phyloP scores from a whole-genome alignment of 2,888 invertebrate genomes.

The Oscheius onirici region DNA sequence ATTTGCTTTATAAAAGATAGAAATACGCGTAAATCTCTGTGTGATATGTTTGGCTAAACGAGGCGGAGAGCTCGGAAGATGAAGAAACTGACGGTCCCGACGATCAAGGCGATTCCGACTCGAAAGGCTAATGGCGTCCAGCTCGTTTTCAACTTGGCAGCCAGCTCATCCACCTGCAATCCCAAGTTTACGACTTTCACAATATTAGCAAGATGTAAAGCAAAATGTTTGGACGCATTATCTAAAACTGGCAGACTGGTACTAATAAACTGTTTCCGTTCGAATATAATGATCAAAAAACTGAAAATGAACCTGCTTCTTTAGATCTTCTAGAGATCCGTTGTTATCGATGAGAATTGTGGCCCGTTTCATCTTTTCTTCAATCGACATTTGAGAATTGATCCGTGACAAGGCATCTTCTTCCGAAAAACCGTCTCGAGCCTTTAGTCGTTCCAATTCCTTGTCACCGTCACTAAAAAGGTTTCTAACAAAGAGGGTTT shows the following conservation, averaged over 20 bases:
- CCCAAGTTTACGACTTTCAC: no score
- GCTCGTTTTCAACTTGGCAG: conserved; percentile 36
- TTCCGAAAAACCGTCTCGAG: conserved; percentile 55
- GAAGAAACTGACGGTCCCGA: conserved; percentile 30
- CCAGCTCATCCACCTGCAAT: conserved; percentile 26
- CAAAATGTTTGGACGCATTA: no score
- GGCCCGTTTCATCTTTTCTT: conserved; percentile 54
- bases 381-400: conserved; percentile 61
- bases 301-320: conserved; percentile 38
- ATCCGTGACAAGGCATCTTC: conserved; percentile 60
- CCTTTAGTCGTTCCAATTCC: conserved; percentile 60
- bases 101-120: conserved; percentile 32
- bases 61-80: conserved; percentile 6
- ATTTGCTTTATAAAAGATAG: neutral
- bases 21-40: neutral
- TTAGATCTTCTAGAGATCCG: conserved; percentile 52
- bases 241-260: neutral
- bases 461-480: conserved; percentile 55
- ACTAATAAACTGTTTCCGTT: neutral
- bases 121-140: conserved; percentile 50
- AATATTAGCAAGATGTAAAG: no score
- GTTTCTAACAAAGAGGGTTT: neutral
- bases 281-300: no score
- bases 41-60: neutral
- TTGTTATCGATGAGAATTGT: conserved; percentile 64